A percentile compares a stretch with the other conserved stretches of the same genome.
Evolutionary conservation across 2,888 invertebrate species (phyloP).

Genomic region (Electrophaes corylata): DNA sequence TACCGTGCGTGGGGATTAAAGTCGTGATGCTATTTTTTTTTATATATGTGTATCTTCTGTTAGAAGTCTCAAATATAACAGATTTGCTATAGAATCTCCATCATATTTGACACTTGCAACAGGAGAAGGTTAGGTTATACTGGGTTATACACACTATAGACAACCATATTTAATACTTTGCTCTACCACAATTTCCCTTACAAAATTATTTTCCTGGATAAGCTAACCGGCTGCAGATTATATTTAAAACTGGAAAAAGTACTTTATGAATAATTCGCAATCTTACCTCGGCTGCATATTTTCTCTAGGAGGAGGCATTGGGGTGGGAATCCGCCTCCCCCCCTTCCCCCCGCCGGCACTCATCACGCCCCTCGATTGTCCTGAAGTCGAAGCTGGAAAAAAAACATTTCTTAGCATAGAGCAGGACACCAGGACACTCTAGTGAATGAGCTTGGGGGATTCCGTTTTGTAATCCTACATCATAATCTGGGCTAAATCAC

Average conservation of each 20-base stretch:
- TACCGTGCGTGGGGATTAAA: too few species aligned
- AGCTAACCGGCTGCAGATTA: constrained; percentile 16
- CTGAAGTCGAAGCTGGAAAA: constrained; percentile 58
- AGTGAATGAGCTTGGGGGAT: constrained; percentile 55
- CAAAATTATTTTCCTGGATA: neutral
- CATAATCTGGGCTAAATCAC: constrained; percentile 16
- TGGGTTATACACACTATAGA: too few species aligned
- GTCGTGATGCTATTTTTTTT: too few species aligned
- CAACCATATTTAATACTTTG: too few species aligned
- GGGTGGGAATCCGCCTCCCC: constrained; percentile 75
- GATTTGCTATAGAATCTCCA: too few species aligned
- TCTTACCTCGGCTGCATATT: constrained; percentile 48
- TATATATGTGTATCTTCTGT: too few species aligned
- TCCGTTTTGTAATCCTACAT: constrained; percentile 21
- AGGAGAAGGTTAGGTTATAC: too few species aligned
- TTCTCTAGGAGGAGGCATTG: constrained; percentile 72
- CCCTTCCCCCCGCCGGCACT: constrained; percentile 63
- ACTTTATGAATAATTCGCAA: constrained; percentile 33
- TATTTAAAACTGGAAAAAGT: constrained; percentile 20
- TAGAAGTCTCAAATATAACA: too few species aligned
- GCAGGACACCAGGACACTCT: constrained; percentile 53
- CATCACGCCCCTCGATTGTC: constrained; percentile 59
- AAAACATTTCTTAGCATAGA: constrained; percentile 38
- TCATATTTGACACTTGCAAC: too few species aligned
- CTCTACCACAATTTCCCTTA: neutral